Evolutionary conservation across 2,888 invertebrate genomes (phyloP), one percentile per base, ranked within the genome.

Genomic region (Polymixis flavicincta): DNA sequence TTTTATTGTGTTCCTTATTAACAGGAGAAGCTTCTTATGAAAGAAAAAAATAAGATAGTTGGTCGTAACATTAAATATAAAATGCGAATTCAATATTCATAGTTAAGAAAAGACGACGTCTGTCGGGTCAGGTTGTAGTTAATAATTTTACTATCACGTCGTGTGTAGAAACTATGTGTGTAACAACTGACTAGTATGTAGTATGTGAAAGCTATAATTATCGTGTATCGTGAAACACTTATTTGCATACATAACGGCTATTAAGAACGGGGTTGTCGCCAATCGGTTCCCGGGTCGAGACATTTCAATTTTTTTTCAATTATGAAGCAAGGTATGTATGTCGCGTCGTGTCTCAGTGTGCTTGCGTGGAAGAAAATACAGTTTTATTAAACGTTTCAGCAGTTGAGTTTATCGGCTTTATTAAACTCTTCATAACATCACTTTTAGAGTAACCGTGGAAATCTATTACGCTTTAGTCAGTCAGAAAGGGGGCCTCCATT

Each of bases 191-290:
- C 45, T 37, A 37, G 37, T 54, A 50, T 37, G 32, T 68, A 28
- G 42, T 32, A 54, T 48, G 68, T 72, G 78, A 81, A 82, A 83
- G 72, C 61, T 63, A 67, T 77, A 59, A 65, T 68, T 83, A 83
- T 84, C 69, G 28, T 66, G 64, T 80, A 73, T 67, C 80, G 84
- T 85, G 85, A 75, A 78, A 75, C 73, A 71, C 61, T 66, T 57
- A 82, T 84, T 84, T 85, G 86, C 85, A 83, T 85, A 72, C 64
- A 71, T 77, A 80, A 76, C 73, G 71, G 61, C 72, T 77, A 71
- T 75, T 71, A 42, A 54, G 61, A 75, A 57, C 65, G 52, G 64
- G 65, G 69, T 71, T 76, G 68, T 60, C 68, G 68, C 63, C 57
- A 25, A 68, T 60, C 28, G n/a, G 45, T 67, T 73, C 73, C 69